These are phyloP conservation scores for Protophormia terraenovae DNA, from an alignment of 2,888 invertebrate genomes.

Conservation along the genomic window DNA sequence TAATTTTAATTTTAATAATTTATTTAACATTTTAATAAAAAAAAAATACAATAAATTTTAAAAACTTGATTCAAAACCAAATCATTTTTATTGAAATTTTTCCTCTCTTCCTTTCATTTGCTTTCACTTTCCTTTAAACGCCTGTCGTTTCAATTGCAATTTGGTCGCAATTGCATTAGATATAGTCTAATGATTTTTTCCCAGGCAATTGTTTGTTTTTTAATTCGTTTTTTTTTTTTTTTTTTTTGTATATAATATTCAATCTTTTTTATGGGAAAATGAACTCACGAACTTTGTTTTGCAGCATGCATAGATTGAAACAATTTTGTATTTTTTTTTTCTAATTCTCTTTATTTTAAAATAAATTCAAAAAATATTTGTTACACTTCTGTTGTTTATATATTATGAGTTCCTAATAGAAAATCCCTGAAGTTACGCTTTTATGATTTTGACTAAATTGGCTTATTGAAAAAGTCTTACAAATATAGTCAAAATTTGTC, in stretches of 20 bases:
- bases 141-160: not conserved
- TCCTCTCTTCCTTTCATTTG: not conserved
- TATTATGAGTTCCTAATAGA: slow-evolving; percentile 21
- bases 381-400: not conserved
- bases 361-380: not conserved
- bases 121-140: not conserved
- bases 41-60: not conserved
- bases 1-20: too few relatives aligned
- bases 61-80: too few relatives aligned
- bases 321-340: too few relatives aligned
- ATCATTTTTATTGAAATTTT: too few relatives aligned
- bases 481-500: too few relatives aligned
- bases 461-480: too few relatives aligned
- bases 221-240: not conserved
- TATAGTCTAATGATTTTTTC: slow-evolving; percentile 7
- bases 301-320: not conserved
- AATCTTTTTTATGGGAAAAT: slow-evolving; percentile 21
- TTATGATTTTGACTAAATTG: slow-evolving; percentile 4
- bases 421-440: not conserved
- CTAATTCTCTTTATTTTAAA: not conserved
- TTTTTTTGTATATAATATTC: not conserved
- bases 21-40: too few relatives aligned
- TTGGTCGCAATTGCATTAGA: not conserved
- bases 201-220: not conserved
- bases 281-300: slow-evolving; percentile 29